Evolutionary conservation across 2,113 vertebrate genomes (phyloP).

Genomic region (cattle (Bos taurus)): ARS-UCD2.0 NC_037336.1:51928501-51929000

Average conservation of each 20-base stretch:
- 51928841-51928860: no score
- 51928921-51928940: no score
- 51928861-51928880: no score
- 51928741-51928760: background rate
- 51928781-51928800: background rate
- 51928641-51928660: background rate
- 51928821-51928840: no score
- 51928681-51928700: background rate
- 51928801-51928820: no score
- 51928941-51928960: no score
- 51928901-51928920: no score
- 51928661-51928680: background rate
- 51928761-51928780: background rate
- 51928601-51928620: background rate
- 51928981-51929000: no score
- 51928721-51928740: background rate
- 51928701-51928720: background rate
- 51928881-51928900: no score
- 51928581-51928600: background rate
- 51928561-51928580: background rate
- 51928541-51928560: background rate
- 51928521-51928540: background rate
- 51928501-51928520: background rate
- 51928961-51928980: no score
- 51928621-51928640: background rate